A percentile compares a stretch with the other conserved stretches of the same genome.
phyloP scores from a whole-genome alignment of 2,888 invertebrate species.

The Podabrus alpinus region DNA sequence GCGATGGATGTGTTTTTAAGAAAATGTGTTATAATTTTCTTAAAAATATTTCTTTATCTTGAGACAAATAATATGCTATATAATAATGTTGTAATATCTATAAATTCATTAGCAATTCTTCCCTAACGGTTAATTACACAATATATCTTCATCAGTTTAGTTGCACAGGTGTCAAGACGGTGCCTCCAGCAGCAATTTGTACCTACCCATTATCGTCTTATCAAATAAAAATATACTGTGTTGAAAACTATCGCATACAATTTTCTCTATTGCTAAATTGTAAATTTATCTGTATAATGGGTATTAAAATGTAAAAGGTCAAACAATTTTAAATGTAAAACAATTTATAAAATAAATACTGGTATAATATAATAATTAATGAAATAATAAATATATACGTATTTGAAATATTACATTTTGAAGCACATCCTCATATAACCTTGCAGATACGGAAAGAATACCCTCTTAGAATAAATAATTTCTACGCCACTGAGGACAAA shows the following conservation, averaged over 20 bases:
- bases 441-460: background rate
- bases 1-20: no score
- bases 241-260: background rate
- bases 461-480: background rate
- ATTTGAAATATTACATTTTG: background rate
- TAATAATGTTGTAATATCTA: background rate
- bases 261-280: background rate
- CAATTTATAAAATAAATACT: background rate
- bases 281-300: background rate
- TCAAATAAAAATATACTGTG: background rate
- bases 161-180: slow-evolving; percentile 34
- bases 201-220: slow-evolving; percentile 1
- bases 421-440: background rate
- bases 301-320: background rate
- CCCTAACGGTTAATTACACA: slow-evolving; percentile 1
- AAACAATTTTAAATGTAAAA: background rate
- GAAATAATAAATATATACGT: background rate
- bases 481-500: background rate
- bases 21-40: background rate
- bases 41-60: background rate
- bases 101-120: background rate
- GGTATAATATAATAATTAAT: background rate
- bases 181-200: slow-evolving; percentile 38
- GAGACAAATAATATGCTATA: background rate
- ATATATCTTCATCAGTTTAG: slow-evolving; percentile 22